These are phyloP conservation scores for Borostomias antarcticus DNA, from an alignment of 2,797 vertebrate genomes.

Conservation along the genomic window DNA sequence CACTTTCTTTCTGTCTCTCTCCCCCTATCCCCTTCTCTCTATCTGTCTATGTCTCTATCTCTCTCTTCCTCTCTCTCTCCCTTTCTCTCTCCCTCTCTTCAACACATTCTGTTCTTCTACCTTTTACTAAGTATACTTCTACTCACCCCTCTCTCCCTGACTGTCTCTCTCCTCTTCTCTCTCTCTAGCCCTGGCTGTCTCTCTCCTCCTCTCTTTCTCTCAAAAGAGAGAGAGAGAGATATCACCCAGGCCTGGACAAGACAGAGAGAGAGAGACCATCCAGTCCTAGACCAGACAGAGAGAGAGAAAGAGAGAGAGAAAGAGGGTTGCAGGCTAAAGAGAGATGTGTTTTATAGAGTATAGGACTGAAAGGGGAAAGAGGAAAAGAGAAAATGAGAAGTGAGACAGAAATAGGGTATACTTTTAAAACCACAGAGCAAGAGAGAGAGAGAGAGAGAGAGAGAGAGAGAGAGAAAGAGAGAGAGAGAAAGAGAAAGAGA, in stretches of 20 bases:
- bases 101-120: slow-evolving; percentile 54
- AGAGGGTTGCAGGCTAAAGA: too few species aligned
- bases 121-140: slow-evolving; percentile 69
- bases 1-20: neutral
- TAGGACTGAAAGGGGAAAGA: too few species aligned
- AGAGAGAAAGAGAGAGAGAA: slow-evolving; percentile 28
- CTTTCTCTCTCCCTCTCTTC: slow-evolving; percentile 59
- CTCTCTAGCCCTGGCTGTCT: slow-evolving; percentile 19
- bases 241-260: too few species aligned
- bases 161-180: slow-evolving; percentile 13
- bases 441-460: slow-evolving; percentile 31
- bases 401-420: too few species aligned
- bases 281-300: too few species aligned
- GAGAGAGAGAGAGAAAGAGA: slow-evolving; percentile 32
- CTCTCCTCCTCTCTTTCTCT: too few species aligned
- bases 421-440: too few species aligned
- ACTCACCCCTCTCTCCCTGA: slow-evolving; percentile 40
- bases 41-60: slow-evolving; percentile 59
- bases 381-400: too few species aligned
- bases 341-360: too few species aligned
- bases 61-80: slow-evolving; percentile 58
- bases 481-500: slow-evolving; percentile 34
- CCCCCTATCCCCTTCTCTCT: slow-evolving; percentile 45
- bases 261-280: too few species aligned
- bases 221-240: too few species aligned